A percentile compares a stretch with the other conserved stretches of the same genome.
These are phyloP conservation scores for Onychomys leucogaster DNA, from an alignment of 2,797 vertebrate genomes.

Conservation along the genomic window DNA sequence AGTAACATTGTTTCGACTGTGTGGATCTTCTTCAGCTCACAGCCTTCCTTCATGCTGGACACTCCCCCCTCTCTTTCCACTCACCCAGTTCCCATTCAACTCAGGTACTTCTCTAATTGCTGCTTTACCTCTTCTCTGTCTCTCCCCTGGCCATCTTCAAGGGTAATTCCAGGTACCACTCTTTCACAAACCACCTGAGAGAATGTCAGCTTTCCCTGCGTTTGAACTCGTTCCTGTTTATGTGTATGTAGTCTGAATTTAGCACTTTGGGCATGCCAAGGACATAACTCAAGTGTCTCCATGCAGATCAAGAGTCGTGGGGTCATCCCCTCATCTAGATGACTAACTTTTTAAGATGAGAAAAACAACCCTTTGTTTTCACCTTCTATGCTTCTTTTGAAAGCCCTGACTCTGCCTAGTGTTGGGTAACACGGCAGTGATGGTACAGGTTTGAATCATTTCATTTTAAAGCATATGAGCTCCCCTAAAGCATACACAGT, in stretches of 20 bases:
- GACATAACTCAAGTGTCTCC: not conserved
- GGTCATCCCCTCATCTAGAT: not conserved
- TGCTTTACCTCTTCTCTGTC: not conserved
- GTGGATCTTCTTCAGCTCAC: not conserved
- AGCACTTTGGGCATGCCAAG: not conserved
- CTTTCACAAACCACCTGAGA: not conserved
- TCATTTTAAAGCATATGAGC: not conserved
- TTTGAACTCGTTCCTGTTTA: not conserved
- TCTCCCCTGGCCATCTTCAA: not conserved
- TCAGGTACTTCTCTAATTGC: not conserved
- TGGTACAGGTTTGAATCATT: rapidly evolving
- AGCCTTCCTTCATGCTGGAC: not conserved
- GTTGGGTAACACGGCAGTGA: not conserved
- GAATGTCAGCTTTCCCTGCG: not conserved
- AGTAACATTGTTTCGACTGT: not conserved
- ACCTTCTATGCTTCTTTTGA: not conserved
- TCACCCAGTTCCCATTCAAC: not conserved
- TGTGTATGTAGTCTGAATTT: not conserved
- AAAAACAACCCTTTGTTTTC: not conserved
- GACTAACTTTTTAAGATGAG: not conserved
- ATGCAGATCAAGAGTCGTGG: rapidly evolving
- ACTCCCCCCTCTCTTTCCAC: not conserved
- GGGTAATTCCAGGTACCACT: not conserved
- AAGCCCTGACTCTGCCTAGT: not conserved
- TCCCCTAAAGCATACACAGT: rapidly evolving